Percentiles rank a stretch among this genome's conserved stretches.
phyloP scores from a whole-genome alignment of 2,888 invertebrate genomes.

The Muschampia plurimacula region DNA sequence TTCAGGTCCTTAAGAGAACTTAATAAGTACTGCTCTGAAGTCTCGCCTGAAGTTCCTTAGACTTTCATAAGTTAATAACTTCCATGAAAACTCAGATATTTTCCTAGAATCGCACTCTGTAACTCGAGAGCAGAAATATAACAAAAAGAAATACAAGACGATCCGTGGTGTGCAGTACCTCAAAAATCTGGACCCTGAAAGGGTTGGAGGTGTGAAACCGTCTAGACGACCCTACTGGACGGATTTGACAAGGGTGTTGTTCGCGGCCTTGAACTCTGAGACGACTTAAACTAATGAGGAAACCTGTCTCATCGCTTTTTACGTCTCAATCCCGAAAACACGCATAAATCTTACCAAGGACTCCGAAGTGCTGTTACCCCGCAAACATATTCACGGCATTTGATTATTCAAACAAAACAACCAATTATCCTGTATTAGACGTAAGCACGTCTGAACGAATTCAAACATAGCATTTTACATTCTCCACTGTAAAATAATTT shows the following conservation, averaged over 20 bases:
- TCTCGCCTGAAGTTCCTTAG: background rate
- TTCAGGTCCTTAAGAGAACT: background rate
- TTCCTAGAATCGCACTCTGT: background rate
- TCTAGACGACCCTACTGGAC: slow-evolving; percentile 83
- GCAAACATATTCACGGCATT: slow-evolving; percentile 22
- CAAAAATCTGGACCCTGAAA: slow-evolving; percentile 67
- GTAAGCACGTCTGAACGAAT: slow-evolving; percentile 22
- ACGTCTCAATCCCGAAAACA: slow-evolving; percentile 13
- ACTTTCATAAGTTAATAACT: background rate
- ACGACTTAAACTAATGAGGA: slow-evolving; percentile 80
- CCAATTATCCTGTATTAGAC: slow-evolving; percentile 26
- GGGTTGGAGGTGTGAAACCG: slow-evolving; percentile 81
- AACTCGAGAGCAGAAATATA: background rate
- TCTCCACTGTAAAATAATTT: slow-evolving; percentile 9
- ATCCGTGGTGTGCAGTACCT: slow-evolving; percentile 6
- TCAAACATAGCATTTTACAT: slow-evolving; percentile 49
- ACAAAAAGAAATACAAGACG: slow-evolving; percentile 5
- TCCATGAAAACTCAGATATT: slow-evolving; percentile 6
- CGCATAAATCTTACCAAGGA: background rate
- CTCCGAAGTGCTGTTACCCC: background rate
- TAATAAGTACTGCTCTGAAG: background rate
- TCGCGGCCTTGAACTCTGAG: slow-evolving; percentile 80
- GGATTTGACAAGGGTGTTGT: slow-evolving; percentile 81
- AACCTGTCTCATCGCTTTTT: slow-evolving; percentile 55
- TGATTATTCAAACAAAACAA: slow-evolving; percentile 34